Base-by-base conservation (phyloP, 2,888 invertebrate species). In the Rhagophthalmus giganteus region DNA sequence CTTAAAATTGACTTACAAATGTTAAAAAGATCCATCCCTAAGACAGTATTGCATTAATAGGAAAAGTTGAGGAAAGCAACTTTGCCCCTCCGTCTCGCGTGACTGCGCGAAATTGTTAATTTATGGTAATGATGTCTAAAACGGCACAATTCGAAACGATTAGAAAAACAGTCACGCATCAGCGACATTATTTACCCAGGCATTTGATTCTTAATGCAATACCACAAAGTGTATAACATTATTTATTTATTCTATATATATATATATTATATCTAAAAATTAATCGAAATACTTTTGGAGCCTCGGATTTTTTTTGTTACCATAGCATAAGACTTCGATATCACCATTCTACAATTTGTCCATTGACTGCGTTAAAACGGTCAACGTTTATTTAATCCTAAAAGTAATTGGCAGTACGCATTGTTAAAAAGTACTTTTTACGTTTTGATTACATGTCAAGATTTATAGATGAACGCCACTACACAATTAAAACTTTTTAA, bases 271-370 rank as follows among this genome's bases (percentile, higher is more conserved):
- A 52, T 61, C 59, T 59, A 35, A 57, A 57, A 62, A 57, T 60
- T 58, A 54, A 48, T 53, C 32, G 26, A 31, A 50, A 42, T 50
- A 39, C 37, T 50, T 50, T 48, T 50, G 57, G 58, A 60, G 57
- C 57, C 54, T 54, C 47, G 58, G 55, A 61, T 66, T 65, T 66
- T 59, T 64, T 64, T 64, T 63, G 50, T 54, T 54, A 49, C 47
- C 46, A 58, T 61, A 59, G 74, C 75, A 75, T 76, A 76, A 76
- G 75, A 75, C 74, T 74, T 75, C 66, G 69, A 67, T 76, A 74
- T 74, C 74, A 74, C 74, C 73, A 72, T 68, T 72, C 73, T 74
- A 74, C 72, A 72, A 54, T 54, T 57, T 42, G 26, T 52, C 34
- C 41, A 54, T 51, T 46, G 46, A 48, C 48, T 41, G 38, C 32